phyloP scores from a whole-genome alignment of 2,113 vertebrate genomes.

The Calypte anna region DNA sequence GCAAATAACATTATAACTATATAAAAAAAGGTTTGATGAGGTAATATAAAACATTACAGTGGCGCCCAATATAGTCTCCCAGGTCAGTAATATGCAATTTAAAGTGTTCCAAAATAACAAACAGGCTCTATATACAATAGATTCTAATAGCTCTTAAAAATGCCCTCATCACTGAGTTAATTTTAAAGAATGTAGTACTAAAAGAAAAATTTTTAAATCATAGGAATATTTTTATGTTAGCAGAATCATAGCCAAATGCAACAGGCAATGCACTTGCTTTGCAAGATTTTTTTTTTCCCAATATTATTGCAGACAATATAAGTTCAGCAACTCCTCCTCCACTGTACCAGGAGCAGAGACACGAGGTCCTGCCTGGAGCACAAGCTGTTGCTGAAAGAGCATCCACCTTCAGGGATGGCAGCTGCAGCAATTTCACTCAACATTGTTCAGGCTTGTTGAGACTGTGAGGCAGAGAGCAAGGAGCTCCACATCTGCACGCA shows the following conservation, averaged over 20 bases:
- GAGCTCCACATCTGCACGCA: not conserved
- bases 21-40: constrained; percentile 69
- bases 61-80: constrained; percentile 28
- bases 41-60: constrained; percentile 58
- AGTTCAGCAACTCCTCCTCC: not conserved
- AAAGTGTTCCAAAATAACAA: constrained; percentile 57
- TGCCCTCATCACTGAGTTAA: not conserved
- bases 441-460: not conserved
- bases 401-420: not conserved
- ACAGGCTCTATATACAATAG: constrained; percentile 18
- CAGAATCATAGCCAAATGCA: not conserved
- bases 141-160: constrained; percentile 28
- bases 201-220: not conserved
- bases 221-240: not conserved
- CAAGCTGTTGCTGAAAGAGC: not conserved
- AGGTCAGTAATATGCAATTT: constrained; percentile 50
- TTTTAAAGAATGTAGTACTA: not conserved
- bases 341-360: not conserved
- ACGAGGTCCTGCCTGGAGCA: not conserved
- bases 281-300: not conserved
- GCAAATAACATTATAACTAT: constrained; percentile 50
- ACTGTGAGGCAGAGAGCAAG: not conserved
- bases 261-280: not conserved
- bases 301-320: not conserved
- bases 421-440: not conserved